phyloP scores from a whole-genome alignment of 1,140 invertebrate species.

The Dendrolimus punctatus region DNA sequence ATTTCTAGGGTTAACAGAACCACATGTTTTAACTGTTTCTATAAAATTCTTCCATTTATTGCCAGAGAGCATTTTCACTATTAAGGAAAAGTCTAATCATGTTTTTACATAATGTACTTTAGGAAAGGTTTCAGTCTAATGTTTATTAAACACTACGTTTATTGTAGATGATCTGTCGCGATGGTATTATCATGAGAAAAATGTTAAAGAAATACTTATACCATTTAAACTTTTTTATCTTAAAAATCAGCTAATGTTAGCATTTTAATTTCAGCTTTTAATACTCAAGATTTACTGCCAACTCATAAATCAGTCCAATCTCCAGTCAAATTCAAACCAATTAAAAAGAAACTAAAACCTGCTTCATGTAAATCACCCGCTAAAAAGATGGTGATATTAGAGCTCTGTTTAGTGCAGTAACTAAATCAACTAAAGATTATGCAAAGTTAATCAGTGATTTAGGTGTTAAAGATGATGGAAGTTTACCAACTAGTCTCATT shows the following conservation, averaged over 20 bases:
- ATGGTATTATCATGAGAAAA: no score
- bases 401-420: slow-evolving; percentile 63
- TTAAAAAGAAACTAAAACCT: slow-evolving; percentile 37
- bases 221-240: no score
- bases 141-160: no score
- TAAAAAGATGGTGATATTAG: slow-evolving; percentile 56
- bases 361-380: slow-evolving; percentile 27
- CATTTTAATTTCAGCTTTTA: slow-evolving; percentile 24
- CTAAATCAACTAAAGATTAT: slow-evolving; percentile 55
- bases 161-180: no score
- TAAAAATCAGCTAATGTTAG: no score
- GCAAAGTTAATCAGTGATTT: slow-evolving; percentile 54
- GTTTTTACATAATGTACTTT: not conserved
- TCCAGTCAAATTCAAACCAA: slow-evolving; percentile 40
- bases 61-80: no score
- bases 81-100: not conserved
- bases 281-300: slow-evolving; percentile 18
- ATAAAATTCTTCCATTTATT: no score
- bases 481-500: slow-evolving; percentile 39
- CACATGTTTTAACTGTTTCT: no score
- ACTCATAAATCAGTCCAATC: slow-evolving; percentile 7
- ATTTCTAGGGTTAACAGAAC: no score
- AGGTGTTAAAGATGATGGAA: slow-evolving; percentile 32
- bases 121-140: no score
- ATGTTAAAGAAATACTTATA: no score